A percentile compares a stretch with the other conserved stretches of the same genome.
phyloP scores from a whole-genome alignment of 2,113 vertebrate genomes.

The Atlantisia rogersi region DNA sequence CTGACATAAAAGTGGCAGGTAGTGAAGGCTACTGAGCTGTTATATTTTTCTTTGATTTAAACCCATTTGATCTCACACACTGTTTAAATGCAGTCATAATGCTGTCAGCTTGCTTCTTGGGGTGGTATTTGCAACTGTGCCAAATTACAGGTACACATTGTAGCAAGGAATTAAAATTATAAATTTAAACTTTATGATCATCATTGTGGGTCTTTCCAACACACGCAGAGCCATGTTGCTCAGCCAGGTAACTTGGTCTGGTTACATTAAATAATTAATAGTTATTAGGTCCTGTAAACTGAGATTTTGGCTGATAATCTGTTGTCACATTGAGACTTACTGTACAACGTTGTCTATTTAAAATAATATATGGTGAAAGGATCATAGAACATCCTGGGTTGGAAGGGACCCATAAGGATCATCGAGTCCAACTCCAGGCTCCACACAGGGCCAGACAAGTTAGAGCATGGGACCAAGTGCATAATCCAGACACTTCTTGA shows the following conservation, averaged over 20 bases:
- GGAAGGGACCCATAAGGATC: too few relatives aligned
- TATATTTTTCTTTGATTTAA: neutral
- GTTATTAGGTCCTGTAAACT: neutral
- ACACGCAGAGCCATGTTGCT: neutral
- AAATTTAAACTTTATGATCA: neutral
- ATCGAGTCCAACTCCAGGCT: too few relatives aligned
- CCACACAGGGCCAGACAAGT: too few relatives aligned
- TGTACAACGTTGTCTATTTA: neutral
- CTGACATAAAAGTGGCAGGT: neutral
- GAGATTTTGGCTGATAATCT: neutral
- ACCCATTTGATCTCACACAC: neutral
- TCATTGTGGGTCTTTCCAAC: neutral
- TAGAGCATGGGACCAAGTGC: too few relatives aligned
- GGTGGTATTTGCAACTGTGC: neutral
- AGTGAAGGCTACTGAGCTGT: neutral
- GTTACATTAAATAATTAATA: neutral
- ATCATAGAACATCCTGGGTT: too few relatives aligned
- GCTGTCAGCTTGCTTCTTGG: neutral
- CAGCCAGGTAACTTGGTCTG: neutral
- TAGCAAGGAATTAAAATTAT: neutral
- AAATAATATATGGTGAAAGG: neutral
- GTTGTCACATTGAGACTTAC: neutral
- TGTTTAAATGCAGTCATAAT: neutral
- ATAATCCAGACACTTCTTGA: too few relatives aligned
- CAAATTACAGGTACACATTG: neutral